Conservation (phyloP, 2,888 invertebrate genomes). For the Heteromurus nitidus region DNA sequence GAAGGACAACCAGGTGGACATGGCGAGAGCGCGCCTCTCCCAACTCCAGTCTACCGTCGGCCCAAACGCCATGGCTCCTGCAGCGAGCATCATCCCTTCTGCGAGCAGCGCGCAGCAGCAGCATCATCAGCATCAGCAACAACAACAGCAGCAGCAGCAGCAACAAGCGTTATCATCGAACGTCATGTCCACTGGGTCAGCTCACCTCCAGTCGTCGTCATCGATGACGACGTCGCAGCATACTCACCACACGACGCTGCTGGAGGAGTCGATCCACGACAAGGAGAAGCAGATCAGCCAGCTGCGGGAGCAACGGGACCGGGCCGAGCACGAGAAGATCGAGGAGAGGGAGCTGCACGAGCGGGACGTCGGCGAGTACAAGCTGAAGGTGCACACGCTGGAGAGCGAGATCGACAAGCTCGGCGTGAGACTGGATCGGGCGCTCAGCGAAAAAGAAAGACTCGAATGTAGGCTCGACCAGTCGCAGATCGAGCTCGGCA, state of each 20-base stretch:
- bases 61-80: no score
- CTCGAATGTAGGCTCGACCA: constrained; percentile 93
- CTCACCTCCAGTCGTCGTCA: no score
- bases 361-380: constrained; percentile 94
- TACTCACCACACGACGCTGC: constrained; percentile 89
- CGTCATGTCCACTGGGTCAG: no score
- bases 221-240: no score
- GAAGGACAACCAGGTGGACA: constrained; percentile 98
- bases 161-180: neutral
- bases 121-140: constrained; percentile 29
- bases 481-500: constrained; percentile 94
- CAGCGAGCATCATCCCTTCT: neutral
- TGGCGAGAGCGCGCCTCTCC: constrained; percentile 86
- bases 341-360: constrained; percentile 96
- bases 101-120: constrained; percentile 39
- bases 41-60: neutral
- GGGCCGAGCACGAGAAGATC: constrained; percentile 95
- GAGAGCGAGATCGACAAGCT: constrained; percentile 84
- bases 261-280: constrained; percentile 95
- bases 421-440: constrained; percentile 88
- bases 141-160: no score
- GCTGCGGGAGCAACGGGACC: constrained; percentile 93
- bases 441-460: constrained; percentile 92
- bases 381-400: constrained; percentile 92
- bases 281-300: constrained; percentile 98